phyloP scores from a whole-genome alignment of 1,140 invertebrate genomes.

The Bacillus rossius region DNA sequence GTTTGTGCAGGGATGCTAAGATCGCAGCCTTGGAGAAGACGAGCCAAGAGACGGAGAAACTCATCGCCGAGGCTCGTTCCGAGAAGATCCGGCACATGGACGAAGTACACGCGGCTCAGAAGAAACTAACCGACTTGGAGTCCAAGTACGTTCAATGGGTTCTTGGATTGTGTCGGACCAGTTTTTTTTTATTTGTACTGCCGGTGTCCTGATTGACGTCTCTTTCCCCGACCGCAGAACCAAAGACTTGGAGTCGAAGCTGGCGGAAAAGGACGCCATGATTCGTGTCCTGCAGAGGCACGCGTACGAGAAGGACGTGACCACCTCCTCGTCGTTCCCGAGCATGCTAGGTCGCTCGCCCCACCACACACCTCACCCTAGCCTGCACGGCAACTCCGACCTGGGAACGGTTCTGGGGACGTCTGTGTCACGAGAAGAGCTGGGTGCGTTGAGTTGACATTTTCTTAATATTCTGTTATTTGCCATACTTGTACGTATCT shows the following conservation, averaged over 20 bases:
- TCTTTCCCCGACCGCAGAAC: constrained; percentile 52
- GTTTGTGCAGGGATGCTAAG: constrained; percentile 68
- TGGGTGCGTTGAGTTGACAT: constrained; percentile 36
- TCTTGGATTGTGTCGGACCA: no score
- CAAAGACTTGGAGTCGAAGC: constrained; percentile 81
- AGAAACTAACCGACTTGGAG: constrained; percentile 77
- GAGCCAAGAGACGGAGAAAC: constrained; percentile 78
- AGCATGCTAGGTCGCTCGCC: constrained; percentile 44
- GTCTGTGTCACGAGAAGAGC: constrained; percentile 42
- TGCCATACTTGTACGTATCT: no score
- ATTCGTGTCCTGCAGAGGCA: constrained; percentile 82
- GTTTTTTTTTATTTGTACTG: background rate
- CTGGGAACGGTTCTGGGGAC: constrained; percentile 38
- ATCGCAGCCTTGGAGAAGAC: constrained; percentile 81
- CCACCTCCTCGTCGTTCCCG: constrained; percentile 42
- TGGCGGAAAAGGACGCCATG: constrained; percentile 86
- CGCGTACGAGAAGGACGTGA: constrained; percentile 59
- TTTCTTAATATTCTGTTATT: no score
- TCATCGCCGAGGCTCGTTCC: constrained; percentile 77
- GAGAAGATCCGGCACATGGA: constrained; percentile 85
- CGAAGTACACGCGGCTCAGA: constrained; percentile 77
- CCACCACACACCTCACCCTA: constrained; percentile 48
- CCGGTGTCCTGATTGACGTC: background rate
- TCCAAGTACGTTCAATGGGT: constrained; percentile 49
- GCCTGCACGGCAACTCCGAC: constrained; percentile 38